These are phyloP conservation scores for Paracentrotus lividus DNA, from an alignment of 53 echinoderm and acorn worm genomes.

Conservation along the genomic window DNA sequence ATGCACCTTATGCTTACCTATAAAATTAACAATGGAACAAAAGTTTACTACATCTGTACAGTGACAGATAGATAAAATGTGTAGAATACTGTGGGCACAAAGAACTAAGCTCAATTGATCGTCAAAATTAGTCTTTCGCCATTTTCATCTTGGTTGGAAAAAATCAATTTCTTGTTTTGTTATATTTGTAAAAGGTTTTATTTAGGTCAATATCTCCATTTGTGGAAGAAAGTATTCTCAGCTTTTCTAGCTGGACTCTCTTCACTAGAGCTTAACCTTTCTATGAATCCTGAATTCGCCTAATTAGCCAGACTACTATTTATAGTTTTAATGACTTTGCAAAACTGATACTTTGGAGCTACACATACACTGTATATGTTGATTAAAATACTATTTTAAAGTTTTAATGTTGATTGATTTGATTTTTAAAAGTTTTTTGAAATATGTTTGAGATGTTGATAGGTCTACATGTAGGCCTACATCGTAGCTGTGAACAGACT, in stretches of 20 bases:
- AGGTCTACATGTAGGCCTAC: no score
- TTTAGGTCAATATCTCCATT: slow-evolving; percentile 26
- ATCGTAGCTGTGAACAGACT: no score
- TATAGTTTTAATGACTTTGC: not conserved
- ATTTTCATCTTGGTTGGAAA: not conserved
- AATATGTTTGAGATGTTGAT: no score
- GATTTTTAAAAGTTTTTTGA: no score
- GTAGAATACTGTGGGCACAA: not conserved
- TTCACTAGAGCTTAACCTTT: not conserved
- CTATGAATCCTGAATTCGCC: not conserved
- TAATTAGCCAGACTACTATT: not conserved
- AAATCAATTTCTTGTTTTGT: slow-evolving; percentile 27
- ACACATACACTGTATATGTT: not conserved
- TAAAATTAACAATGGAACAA: slow-evolving; percentile 13
- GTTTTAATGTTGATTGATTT: not conserved
- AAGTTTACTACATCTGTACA: no score
- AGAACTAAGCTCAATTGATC: slow-evolving; percentile 14
- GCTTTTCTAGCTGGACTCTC: not conserved
- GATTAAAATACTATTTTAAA: not conserved
- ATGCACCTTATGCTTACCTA: not conserved
- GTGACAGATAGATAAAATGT: slow-evolving; percentile 4
- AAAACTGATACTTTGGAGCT: not conserved
- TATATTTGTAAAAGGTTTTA: not conserved
- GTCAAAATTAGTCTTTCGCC: slow-evolving; percentile 18
- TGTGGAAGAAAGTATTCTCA: not conserved